Base-by-base conservation (phyloP, 2,113 vertebrate genomes). In the Mionectes macconnelli region DNA sequence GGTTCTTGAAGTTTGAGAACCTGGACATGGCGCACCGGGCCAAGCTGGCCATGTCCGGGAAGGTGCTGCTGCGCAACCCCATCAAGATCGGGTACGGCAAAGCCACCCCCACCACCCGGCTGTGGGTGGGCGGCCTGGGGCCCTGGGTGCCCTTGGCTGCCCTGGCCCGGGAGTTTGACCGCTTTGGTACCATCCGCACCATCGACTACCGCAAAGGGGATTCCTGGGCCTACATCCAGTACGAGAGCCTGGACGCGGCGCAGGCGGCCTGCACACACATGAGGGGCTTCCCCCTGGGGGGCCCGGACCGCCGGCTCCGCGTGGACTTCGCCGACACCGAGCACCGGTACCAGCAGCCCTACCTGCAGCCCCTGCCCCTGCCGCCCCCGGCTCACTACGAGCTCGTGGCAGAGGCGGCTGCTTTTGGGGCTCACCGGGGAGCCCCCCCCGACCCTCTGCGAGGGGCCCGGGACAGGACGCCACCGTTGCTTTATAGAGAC, bases 71-170 rank as follows among this genome's bases (percentile, higher is more conserved):
- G 68, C 98, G 98, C 22, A 99, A 99, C 88, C 98, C 98, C 77
- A 99, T 99, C 81, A 99, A 99, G 97, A 99, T 99, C 25, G 99
- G 99, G 49, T 99, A 99, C 31, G 99, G 99, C 28, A 99, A 99
- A 97, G 99, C 99, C 55, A 99, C 99, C 23, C 99, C 99, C 8
- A 99, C 99, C 21, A 99, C 99, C 6, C 98, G 99, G 83, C 98
- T 99, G 20, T 99, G 99, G 99, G 99, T 99, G 63, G 99, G 99
- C 2, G 99, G 99, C 37, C 97, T 99, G 5, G 99, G 99, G 85
- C 99, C 98, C 8, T 99, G 99, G 99, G 99, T 99, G 72, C 99
- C 99, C 8, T 84, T 99, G 14, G 99, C 99, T 3, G 99, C 99
- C 9, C 95, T 99, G 80, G 99, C 99, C 45, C 98, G 99, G 94